Percentiles rank a stretch among this genome's conserved stretches.
These are phyloP conservation scores for Drosophila bipectinata DNA, from an alignment of 1,140 invertebrate genomes.

Conservation along the genomic window DNA sequence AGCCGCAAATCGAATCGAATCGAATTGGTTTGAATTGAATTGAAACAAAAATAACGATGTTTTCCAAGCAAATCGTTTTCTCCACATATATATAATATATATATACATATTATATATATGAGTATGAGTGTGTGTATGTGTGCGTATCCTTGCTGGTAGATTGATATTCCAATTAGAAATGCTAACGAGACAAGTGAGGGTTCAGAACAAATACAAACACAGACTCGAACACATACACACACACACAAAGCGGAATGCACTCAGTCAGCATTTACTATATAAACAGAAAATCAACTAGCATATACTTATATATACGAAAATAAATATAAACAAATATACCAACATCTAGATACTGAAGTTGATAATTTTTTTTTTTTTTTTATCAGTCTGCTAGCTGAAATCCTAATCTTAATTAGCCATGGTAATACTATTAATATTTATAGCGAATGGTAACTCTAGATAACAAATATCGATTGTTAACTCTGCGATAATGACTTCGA, in stretches of 20 bases:
- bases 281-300: background rate
- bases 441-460: conserved; percentile 5
- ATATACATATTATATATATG: background rate
- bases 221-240: background rate
- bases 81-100: conserved; percentile 1
- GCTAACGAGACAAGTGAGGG: conserved; percentile 11
- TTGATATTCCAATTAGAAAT: conserved; percentile 46
- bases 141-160: conserved; percentile 15
- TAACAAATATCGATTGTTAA: conserved; percentile 39
- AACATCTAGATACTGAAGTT: conserved; percentile 11
- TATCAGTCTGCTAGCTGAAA: conserved; percentile 25
- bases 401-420: conserved; percentile 9
- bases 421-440: conserved; percentile 9
- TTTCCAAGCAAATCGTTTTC: conserved; percentile 18
- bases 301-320: conserved; percentile 12
- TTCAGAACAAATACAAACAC: conserved; percentile 4
- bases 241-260: background rate
- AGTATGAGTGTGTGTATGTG: background rate
- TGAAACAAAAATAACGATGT: conserved; percentile 14
- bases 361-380: conserved; percentile 21
- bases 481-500: conserved; percentile 38
- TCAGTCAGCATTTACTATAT: conserved; percentile 8
- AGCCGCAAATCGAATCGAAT: conserved; percentile 1
- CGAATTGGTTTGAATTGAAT: background rate
- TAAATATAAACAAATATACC: conserved; percentile 11